Base-by-base conservation (phyloP, 2,888 invertebrate genomes). In the Protophormia terraenovae region DNA sequence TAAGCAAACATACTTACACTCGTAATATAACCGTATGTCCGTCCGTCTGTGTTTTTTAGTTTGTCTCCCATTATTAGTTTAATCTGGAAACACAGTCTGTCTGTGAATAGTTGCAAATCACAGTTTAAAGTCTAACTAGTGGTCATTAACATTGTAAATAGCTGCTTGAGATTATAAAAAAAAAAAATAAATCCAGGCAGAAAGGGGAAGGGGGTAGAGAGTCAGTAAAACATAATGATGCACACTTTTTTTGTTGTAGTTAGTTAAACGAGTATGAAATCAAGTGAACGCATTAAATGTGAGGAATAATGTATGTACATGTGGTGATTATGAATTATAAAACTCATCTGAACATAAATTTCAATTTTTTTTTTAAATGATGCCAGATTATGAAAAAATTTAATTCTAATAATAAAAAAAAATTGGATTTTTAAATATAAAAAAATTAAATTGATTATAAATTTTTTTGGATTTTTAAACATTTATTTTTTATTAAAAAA, bases 101-200 rank as follows among this genome's bases (percentile, higher is more conserved):
- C n/a, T n/a, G n/a, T n/a, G 85, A 82, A 82, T 79, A 82, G 73
- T n/a, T 71, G 76, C 82, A 85, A 85, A 85, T 77, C 85, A 83
- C 83, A 84, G 86, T 87, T 86, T 86, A 82, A 86, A 86, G 80
- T 86, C 83, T 87, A 83, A 86, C 81, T 67, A 79, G 79, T 86
- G 87, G 86, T 87, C 87, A 87, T 87, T 87, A 87, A 87, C 86
- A 86, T 87, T 86, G 73, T 86, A 82, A 85, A 79, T 73, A 78
- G 77, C 24, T 60, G 55, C 14, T 2, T 12, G 27, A 27, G 27
- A 55, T n/a, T n/a, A n/a, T n/a, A n/a, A n/a, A n/a, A n/a, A n/a
- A n/a, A n/a, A n/a, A n/a, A n/a, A n/a, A n/a, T n/a, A n/a, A n/a
- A n/a, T n/a, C n/a, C 27, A 27, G 27, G n/a, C 55, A 55, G 27